These are phyloP conservation scores for Graphium colonna DNA, from an alignment of 2,888 invertebrate species.

Conservation along the genomic window DNA sequence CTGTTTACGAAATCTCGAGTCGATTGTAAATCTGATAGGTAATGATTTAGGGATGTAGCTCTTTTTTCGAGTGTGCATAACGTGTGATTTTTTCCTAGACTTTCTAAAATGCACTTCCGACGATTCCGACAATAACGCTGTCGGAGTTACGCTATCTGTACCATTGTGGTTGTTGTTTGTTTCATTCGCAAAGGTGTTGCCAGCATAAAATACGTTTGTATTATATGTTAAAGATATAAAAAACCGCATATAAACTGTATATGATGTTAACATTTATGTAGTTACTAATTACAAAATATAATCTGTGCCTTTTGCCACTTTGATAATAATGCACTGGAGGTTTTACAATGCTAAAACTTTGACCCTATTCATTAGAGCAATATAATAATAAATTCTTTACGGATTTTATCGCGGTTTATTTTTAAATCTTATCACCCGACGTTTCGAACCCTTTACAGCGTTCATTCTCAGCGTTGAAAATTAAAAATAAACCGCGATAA, in stretches of 20 bases:
- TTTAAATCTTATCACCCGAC: no score
- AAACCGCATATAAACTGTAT: neutral
- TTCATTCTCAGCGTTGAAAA: no score
- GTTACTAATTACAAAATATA: no score
- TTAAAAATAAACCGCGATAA: no score
- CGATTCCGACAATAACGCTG: neutral
- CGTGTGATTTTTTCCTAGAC: slow-evolving; percentile 7
- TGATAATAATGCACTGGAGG: no score
- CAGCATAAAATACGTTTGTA: neutral
- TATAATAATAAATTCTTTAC: no score
- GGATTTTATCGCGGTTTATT: no score
- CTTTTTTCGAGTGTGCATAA: slow-evolving; percentile 1
- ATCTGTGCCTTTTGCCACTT: no score
- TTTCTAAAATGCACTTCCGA: neutral
- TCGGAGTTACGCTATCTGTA: slow-evolving; percentile 10
- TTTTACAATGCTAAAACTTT: no score
- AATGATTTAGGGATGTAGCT: slow-evolving; percentile 1
- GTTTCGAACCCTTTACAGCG: no score
- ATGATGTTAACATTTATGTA: neutral
- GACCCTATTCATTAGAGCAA: no score
- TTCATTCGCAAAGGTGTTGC: neutral
- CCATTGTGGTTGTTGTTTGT: slow-evolving; percentile 10
- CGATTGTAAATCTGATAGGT: neutral
- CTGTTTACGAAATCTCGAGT: neutral
- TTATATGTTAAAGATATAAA: neutral